Percentiles rank a stretch among this genome's conserved stretches.
These are phyloP conservation scores for Tinea pellionella DNA, from an alignment of 2,888 invertebrate species.

Conservation along the genomic window DNA sequence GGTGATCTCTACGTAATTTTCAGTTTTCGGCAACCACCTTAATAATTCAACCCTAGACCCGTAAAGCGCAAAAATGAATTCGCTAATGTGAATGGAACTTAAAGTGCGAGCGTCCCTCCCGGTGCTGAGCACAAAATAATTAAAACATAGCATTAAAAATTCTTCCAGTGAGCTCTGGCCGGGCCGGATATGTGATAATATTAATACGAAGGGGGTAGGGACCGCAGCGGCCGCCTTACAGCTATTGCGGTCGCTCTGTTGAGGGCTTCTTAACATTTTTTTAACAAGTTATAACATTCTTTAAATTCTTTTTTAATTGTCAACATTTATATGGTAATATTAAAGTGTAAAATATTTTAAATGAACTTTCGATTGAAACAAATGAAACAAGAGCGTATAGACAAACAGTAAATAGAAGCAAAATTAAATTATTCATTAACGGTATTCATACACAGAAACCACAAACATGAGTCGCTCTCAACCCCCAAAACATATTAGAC, in stretches of 20 bases:
- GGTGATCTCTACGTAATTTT: constrained; percentile 53
- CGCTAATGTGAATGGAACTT: constrained; percentile 69
- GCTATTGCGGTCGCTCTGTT: constrained; percentile 4
- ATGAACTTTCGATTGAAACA: neutral
- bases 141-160: constrained; percentile 68
- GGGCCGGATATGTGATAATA: constrained; percentile 66
- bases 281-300: neutral
- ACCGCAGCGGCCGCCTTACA: constrained; percentile 19
- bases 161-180: constrained; percentile 55
- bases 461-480: constrained; percentile 6
- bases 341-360: no score
- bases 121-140: constrained; percentile 56
- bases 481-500: constrained; percentile 43
- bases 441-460: constrained; percentile 7
- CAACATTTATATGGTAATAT: neutral
- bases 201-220: constrained; percentile 40
- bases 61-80: constrained; percentile 56
- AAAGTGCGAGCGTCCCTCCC: constrained; percentile 29
- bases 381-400: neutral
- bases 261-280: constrained; percentile 15
- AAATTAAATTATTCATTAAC: constrained; percentile 8
- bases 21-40: constrained; percentile 58
- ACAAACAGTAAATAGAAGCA: constrained; percentile 4
- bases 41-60: constrained; percentile 41
- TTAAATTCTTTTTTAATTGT: neutral